Evolutionary conservation across 1,140 invertebrate species (phyloP).

Genomic region (Lanistes nyassanus): DNA sequence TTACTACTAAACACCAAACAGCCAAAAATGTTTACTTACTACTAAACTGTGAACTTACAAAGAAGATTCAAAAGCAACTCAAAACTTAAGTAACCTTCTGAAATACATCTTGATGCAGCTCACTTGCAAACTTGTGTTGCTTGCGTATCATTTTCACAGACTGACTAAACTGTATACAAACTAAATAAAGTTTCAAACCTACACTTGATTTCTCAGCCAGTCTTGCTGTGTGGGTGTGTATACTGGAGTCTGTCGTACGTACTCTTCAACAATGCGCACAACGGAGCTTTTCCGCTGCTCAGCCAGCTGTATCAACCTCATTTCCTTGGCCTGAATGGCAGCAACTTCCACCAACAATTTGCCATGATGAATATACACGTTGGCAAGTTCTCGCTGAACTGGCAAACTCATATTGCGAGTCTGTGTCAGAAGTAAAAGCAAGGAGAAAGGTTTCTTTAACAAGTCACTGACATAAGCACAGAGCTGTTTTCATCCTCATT

Average conservation of each 20-base stretch:
- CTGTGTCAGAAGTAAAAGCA: slow-evolving; percentile 1
- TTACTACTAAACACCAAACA: too few species aligned
- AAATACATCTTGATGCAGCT: too few species aligned
- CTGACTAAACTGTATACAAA: neutral
- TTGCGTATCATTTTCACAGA: too few species aligned
- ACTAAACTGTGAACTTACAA: too few species aligned
- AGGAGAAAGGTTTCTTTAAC: neutral
- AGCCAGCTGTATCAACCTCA: slow-evolving; percentile 44
- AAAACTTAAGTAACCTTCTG: too few species aligned
- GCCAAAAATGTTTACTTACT: too few species aligned
- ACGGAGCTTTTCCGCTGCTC: slow-evolving; percentile 55
- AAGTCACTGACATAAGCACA: neutral
- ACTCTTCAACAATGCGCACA: slow-evolving; percentile 59
- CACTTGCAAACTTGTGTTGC: too few species aligned
- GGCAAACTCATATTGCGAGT: slow-evolving; percentile 44
- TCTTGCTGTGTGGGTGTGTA: slow-evolving; percentile 52
- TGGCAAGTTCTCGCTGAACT: slow-evolving; percentile 56
- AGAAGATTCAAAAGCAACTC: too few species aligned
- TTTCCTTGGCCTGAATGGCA: slow-evolving; percentile 47
- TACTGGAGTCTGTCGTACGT: slow-evolving; percentile 48
- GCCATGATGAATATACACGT: slow-evolving; percentile 48
- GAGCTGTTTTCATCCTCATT: neutral
- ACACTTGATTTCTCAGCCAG: slow-evolving; percentile 54
- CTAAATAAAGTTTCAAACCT: slow-evolving; percentile 17
- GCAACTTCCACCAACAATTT: slow-evolving; percentile 60